Base-by-base conservation (phyloP, 2,888 invertebrate species). In the Pogonocherus hispidulus region DNA sequence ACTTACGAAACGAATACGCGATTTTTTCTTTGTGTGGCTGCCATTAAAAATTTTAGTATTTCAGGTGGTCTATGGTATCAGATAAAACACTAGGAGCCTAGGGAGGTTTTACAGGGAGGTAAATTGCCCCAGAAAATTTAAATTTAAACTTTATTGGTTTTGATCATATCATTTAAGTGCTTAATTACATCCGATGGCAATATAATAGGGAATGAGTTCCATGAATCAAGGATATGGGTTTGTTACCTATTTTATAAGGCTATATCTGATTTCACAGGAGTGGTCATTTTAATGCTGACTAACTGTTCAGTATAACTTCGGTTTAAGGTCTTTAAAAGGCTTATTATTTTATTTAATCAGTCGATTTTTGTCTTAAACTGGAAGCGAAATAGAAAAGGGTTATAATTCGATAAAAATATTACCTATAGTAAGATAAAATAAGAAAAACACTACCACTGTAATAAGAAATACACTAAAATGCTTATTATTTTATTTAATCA, bases 161-260 rank as follows among this genome's bases (percentile, higher is more conserved):
- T 79, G 83, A 83, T 83, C 74, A 78, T 82, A 83, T 83, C 83
- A 73, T 72, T 73, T 79, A 79, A 80, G 80, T 78, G 78, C 79
- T 81, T 83, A 83, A 83, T 83, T 82, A 80, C 80, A 76, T 76
- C 79, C 74, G 78, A 77, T 78, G 72, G 77, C 74, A 57, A 74
- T 73, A 76, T 78, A 79, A 79, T 78, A 76, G 72, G 68, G 65
- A 67, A 55, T 69, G 67, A 63, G 65, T 71, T 71, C 73, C 56
- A 64, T 65, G 71, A 67, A 71, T 66, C 52, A 51, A 71, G 66
- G 69, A 67, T 71, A 73, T 67, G 66, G 63, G 63, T 65, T 54
- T 63, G 51, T 16, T 16, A 44, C 14, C 68, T 62, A 71, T 70
- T 68, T 71, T 71, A 70, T 73, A 68, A 69, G 65, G 70, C 67